Evolutionary conservation across 2,888 invertebrate genomes (phyloP).

Genomic region (Choreutis nemorana): DNA sequence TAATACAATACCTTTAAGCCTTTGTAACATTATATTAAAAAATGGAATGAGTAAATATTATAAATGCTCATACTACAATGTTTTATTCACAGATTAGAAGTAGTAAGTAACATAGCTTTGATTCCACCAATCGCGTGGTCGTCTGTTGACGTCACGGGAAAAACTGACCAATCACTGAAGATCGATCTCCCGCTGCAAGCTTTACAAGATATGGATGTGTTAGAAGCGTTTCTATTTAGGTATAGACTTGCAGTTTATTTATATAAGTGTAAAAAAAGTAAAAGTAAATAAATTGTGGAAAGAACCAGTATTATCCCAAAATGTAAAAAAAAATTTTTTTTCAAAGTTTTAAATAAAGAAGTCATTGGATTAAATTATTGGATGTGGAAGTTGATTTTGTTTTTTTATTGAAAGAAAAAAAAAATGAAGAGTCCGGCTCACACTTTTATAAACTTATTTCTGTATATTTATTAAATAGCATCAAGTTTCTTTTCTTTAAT

Average conservation of each 20-base stretch:
- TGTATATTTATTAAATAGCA: too few relatives aligned
- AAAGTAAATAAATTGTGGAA: too few relatives aligned
- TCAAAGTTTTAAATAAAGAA: too few relatives aligned
- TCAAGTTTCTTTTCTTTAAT: too few relatives aligned
- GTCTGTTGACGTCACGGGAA: conserved; percentile 31
- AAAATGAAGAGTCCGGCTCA: too few relatives aligned
- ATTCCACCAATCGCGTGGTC: conserved; percentile 58
- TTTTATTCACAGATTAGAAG: conserved; percentile 35
- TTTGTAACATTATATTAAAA: too few relatives aligned
- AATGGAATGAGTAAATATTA: too few relatives aligned
- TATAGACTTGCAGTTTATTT: conserved; percentile 21
- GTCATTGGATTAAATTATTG: too few relatives aligned
- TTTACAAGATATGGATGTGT: conserved; percentile 82
- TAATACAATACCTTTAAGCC: too few relatives aligned
- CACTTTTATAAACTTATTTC: too few relatives aligned
- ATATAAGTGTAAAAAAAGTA: too few relatives aligned
- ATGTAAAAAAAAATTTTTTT: background rate
- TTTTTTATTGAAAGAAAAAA: too few relatives aligned
- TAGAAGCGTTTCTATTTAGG: conserved; percentile 87
- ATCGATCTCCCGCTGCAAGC: conserved; percentile 73
- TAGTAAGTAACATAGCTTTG: conserved; percentile 46
- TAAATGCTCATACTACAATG: background rate
- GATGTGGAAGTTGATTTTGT: background rate
- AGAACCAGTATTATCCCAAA: background rate
- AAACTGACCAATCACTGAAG: conserved; percentile 37